Evolutionary conservation across 2,113 vertebrate species (phyloP).

Genomic region (Todiramphus chloris): DNA sequence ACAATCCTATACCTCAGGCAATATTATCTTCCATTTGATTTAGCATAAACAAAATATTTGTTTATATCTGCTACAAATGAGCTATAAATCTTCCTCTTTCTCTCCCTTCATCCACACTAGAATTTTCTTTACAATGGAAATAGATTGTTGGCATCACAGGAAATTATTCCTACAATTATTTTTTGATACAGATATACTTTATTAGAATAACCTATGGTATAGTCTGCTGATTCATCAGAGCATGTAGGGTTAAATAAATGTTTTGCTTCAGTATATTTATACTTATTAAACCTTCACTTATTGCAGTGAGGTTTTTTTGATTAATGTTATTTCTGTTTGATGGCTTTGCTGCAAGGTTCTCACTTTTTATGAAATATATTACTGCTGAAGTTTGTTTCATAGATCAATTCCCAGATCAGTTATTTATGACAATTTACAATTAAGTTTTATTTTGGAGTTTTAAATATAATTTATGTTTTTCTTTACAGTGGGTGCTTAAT

Average conservation of each 20-base stretch:
- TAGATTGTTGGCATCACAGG: not conserved
- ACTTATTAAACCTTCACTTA: slow-evolving; percentile 80
- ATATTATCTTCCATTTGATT: not conserved
- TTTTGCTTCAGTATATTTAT: slow-evolving; percentile 75
- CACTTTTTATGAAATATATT: slow-evolving; percentile 72
- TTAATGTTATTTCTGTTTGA: slow-evolving; percentile 80
- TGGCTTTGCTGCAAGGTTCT: slow-evolving; percentile 68
- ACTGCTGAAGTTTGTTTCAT: slow-evolving; percentile 74
- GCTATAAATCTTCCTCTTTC: not conserved
- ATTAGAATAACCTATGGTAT: not conserved
- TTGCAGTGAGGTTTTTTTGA: slow-evolving; percentile 74
- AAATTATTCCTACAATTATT: not conserved
- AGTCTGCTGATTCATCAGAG: slow-evolving; percentile 60
- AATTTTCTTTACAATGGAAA: not conserved
- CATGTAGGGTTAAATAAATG: slow-evolving; percentile 47
- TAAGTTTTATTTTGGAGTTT: slow-evolving; percentile 49
- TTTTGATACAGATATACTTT: not conserved
- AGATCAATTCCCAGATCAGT: slow-evolving; percentile 69
- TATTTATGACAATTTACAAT: slow-evolving; percentile 59
- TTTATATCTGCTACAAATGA: not conserved
- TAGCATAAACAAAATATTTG: not conserved
- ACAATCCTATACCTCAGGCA: not conserved
- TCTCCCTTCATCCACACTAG: not conserved
- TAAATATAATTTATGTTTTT: not conserved
- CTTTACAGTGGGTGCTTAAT: not conserved